Percentiles rank a stretch among this genome's conserved stretches.
Conservation (phyloP, 92 coral and sea anemone genomes). For the Galaxea fascicularis region DNA sequence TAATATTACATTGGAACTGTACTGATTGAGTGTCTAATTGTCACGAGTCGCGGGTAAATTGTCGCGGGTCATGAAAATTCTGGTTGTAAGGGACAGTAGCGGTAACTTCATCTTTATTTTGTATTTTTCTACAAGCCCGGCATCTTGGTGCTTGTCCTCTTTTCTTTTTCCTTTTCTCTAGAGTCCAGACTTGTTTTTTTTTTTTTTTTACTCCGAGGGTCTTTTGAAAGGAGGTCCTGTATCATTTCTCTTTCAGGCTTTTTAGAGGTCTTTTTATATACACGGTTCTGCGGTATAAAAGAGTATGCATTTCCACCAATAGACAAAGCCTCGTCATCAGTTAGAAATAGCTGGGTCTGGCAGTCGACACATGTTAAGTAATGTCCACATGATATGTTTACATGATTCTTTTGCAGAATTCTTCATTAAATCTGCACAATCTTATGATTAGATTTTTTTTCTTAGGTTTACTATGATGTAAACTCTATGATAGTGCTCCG, state of each 20-base stretch:
- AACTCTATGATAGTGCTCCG: too few species aligned
- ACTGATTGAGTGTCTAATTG: too few species aligned
- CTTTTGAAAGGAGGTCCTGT: constrained; percentile 23
- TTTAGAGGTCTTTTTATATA: constrained; percentile 6
- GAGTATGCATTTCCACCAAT: constrained; percentile 27
- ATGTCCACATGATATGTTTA: constrained; percentile 48
- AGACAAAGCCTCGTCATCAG: constrained; percentile 34
- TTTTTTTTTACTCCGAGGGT: constrained; percentile 12
- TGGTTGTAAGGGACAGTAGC: constrained; percentile 41
- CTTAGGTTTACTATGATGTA: constrained; percentile 25
- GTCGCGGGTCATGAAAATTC: too few species aligned
- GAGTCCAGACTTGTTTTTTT: constrained; percentile 27
- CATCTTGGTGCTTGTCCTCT: constrained; percentile 50
- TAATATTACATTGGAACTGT: too few species aligned
- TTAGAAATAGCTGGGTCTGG: constrained; percentile 41
- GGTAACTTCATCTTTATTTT: constrained; percentile 16
- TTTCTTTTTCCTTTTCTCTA: constrained; percentile 25
- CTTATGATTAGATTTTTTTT: constrained; percentile 25
- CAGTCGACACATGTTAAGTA: too few species aligned
- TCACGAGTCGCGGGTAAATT: too few species aligned
- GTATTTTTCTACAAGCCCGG: constrained; percentile 13
- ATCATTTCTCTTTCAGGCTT: constrained; percentile 19
- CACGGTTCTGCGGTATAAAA: constrained; percentile 18
- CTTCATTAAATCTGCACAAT: constrained; percentile 39
- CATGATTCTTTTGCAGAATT: constrained; percentile 49